Base-by-base conservation (phyloP, 2,888 invertebrate species). In the Bombylius discolor region DNA sequence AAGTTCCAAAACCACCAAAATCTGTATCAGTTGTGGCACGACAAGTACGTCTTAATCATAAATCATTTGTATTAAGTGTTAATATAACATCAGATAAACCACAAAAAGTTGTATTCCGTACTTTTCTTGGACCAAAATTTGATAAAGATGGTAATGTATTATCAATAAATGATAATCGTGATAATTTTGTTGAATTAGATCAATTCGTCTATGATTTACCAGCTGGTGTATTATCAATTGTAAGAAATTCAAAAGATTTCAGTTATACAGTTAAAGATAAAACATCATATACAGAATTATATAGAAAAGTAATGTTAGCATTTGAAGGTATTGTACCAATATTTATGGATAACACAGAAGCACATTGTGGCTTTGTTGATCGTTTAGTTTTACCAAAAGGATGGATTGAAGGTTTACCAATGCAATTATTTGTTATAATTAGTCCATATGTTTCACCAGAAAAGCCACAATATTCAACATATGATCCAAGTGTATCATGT, bases 111-210 rank as follows among this genome's bases (percentile, higher is more conserved):
- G 76, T 79, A 13, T 69, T 87, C 56, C 82, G 81, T 62, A 71
- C 84, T 32, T 87, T 82, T 77, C 65, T 86, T 45, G 86, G 83
- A 60, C 87, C 87, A 11, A 85, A 84, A 70, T 82, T 80, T 66
- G 81, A 84, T 65, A 75, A 78, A 61, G 63, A 64, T 56, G 78
- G 79, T 34, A 69, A 78, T 34, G 49, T 64, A 39, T 64, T 67
- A 42, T 79, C 81, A 60, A 73, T 84, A 60, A 77, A 80, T 62
- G 68, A 67, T 1, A 80, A 81, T 72, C 79, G 83, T 51, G 65
- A 79, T 33, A 79, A 81, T 71, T 84, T 85, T 66, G 77, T 84
- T 44, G 81, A 85, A 70, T 65, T 86, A 13, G 83, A 84, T 66
- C 74, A 78, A 57, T 83, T 85, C 77, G 61, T 76, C 11, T 78